Evolutionary conservation across 1,140 invertebrate genomes (phyloP), one percentile per base, ranked within the genome.

Genomic region (Nixonia krombeini): DNA sequence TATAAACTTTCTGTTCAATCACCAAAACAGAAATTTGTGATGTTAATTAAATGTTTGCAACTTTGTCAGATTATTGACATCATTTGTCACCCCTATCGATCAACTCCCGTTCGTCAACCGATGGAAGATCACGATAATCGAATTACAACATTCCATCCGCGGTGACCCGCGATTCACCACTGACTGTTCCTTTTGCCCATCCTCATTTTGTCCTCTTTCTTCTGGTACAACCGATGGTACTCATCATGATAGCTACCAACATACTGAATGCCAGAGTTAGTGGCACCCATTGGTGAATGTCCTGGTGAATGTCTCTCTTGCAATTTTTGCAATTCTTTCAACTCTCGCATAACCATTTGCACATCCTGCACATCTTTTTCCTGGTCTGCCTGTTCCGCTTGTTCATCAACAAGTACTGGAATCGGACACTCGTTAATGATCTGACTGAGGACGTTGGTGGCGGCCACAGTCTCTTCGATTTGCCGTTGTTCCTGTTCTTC

Each of bases 401-500:
- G 42, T 1, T 68, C 56, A 3, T 68, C 65, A 0, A 46, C 25
- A 1, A 47, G 37, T 0, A 25, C 37, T 10, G 50, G 67, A 7
- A 58, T 52, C 2, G 51, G 59, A 47, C 80, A 78, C 4, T 84
- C 81, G 10, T 86, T 83, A 63, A 89, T 79, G 65, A 86, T 72
- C 77, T 85, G 82, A 85, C 85, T 84, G 72, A 88, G 51, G 74
- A 81, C 68, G 69, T 78, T 70, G 75, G 88, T 78, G 76, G 87
- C 76, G 72, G 85, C 83, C 77, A 86, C 73, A 65, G 81, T 75
- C 78, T 83, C 71, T 57, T 84, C 80, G 16, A 83, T 83, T 33
- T 83, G 81, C 3, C 77, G 71, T 25, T 81, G 79, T 42, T 84
- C 82, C 44, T 83, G 80, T 23, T 83, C 81, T 15, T 83, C 78